Evolutionary conservation across 2,113 vertebrate species (phyloP).

Genomic region (Carassius carassius): DNA sequence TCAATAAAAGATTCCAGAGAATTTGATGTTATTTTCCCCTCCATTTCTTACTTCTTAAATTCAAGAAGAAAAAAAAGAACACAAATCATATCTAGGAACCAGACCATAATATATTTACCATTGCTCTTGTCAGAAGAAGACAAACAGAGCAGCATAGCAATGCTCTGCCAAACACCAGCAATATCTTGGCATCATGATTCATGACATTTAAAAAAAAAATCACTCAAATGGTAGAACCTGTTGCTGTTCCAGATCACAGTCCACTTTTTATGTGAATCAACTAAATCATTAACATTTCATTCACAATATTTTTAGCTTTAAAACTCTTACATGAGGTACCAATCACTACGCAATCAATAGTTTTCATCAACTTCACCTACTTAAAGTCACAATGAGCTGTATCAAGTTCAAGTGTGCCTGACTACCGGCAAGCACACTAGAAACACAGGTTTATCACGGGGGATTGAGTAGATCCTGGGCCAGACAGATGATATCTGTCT

Average conservation of each 20-base stretch:
- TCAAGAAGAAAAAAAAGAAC: no score
- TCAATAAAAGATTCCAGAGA: no score
- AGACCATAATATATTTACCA: neutral
- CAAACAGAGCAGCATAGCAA: no score
- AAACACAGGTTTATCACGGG: slow-evolving; percentile 29
- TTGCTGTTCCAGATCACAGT: no score
- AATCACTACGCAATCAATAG: neutral
- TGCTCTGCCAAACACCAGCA: no score
- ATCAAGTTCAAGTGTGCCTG: slow-evolving; percentile 28
- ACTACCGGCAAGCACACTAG: neutral
- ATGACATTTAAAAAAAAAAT: no score
- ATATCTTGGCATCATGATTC: no score
- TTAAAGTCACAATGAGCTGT: neutral
- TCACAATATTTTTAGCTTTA: neutral
- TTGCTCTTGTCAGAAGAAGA: neutral
- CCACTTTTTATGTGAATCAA: no score
- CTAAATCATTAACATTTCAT: neutral
- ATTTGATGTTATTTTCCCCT: no score
- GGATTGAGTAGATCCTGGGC: slow-evolving; percentile 31
- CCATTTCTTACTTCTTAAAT: no score
- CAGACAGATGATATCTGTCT: slow-evolving; percentile 44
- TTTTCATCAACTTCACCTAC: neutral
- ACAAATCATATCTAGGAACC: neutral
- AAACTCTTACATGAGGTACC: neutral
- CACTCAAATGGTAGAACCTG: no score